Conservation (phyloP, 2,113 vertebrate genomes). For the Dipodomys ordii region DNA sequence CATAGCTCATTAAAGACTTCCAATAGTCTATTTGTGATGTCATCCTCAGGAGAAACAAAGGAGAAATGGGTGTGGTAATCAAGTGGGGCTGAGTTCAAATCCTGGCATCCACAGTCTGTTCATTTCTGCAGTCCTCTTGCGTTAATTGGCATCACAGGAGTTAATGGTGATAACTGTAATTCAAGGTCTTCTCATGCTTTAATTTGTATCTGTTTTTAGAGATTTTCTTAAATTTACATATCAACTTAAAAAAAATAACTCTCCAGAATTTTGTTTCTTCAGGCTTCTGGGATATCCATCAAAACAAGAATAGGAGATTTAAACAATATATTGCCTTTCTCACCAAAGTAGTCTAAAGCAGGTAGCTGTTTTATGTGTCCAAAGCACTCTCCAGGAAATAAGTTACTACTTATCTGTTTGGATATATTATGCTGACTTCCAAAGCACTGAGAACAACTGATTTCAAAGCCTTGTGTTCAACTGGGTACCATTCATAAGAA, state of each 20-base stretch:
- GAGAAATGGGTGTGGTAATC: not conserved
- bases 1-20: not conserved
- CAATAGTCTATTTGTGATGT: not conserved
- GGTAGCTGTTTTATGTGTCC: not conserved
- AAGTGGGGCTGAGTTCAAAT: not conserved
- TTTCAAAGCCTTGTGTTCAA: not conserved
- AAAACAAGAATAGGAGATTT: not conserved
- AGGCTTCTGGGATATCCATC: not conserved
- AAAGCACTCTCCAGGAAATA: not conserved
- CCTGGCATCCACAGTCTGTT: not conserved
- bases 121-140: not conserved
- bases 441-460: not conserved
- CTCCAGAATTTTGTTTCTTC: not conserved
- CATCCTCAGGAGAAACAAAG: not conserved
- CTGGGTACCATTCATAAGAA: not conserved
- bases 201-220: not conserved
- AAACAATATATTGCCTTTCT: not conserved
- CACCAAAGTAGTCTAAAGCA: not conserved
- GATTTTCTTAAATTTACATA: not conserved
- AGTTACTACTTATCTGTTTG: not conserved
- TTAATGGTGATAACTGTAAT: not conserved
- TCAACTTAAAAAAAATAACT: not conserved
- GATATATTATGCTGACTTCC: not conserved
- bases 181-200: not conserved
- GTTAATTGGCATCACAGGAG: not conserved